phyloP scores from a whole-genome alignment of 2,888 invertebrate genomes.

The Heliconius aoede region DNA sequence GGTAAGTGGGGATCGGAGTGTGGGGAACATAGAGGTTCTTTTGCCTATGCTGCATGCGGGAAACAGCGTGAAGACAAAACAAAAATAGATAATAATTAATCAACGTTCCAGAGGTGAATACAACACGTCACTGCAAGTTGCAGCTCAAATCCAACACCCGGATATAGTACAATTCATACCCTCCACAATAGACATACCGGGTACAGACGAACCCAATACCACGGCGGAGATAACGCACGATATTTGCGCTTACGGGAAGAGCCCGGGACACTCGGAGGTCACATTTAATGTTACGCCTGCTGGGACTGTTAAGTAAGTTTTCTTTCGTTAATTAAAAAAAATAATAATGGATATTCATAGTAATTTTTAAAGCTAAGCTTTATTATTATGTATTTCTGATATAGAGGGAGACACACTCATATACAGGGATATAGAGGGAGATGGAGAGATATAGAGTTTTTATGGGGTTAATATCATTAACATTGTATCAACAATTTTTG shows the following conservation, averaged over 20 bases:
- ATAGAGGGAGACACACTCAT: no score
- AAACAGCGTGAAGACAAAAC: neutral
- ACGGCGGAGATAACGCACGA: conserved; percentile 71
- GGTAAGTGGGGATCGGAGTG: neutral
- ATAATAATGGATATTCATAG: no score
- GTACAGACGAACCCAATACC: conserved; percentile 60
- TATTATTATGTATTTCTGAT: no score
- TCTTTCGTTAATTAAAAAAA: neutral
- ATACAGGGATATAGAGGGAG: no score
- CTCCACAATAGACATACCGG: conserved; percentile 69
- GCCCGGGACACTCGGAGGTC: conserved; percentile 87
- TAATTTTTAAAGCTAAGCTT: no score
- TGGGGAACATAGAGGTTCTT: neutral
- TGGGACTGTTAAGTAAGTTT: conserved; percentile 78
- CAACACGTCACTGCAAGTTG: conserved; percentile 74
- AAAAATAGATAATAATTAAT: neutral
- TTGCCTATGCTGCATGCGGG: neutral
- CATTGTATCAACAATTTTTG: no score
- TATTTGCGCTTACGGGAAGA: conserved; percentile 84
- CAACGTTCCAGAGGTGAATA: conserved; percentile 71
- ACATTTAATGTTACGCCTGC: conserved; percentile 83
- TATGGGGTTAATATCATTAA: no score
- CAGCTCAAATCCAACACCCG: conserved; percentile 85
- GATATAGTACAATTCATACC: conserved; percentile 85
- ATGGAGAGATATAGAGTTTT: no score